Percentiles rank a stretch among this genome's conserved stretches.
Evolutionary conservation across 2,113 vertebrate genomes (phyloP).

Genomic region (Jacana jacana): DNA sequence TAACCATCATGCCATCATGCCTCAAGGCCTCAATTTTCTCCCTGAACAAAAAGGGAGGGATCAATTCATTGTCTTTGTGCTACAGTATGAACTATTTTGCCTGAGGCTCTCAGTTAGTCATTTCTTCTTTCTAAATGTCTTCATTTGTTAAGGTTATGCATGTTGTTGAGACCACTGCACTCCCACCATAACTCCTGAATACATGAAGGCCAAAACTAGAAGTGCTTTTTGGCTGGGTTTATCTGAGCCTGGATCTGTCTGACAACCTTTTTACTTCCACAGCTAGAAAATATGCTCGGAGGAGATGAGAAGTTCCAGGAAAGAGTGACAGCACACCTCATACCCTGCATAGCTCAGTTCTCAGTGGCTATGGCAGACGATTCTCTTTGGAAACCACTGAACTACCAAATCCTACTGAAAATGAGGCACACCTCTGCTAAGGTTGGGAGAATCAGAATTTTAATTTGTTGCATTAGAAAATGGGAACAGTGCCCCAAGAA

Average conservation of each 20-base stretch:
- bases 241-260: background rate
- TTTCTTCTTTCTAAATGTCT: background rate
- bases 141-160: background rate
- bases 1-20: background rate
- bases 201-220: background rate
- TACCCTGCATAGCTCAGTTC: slow-evolving; percentile 92
- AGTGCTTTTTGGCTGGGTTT: background rate
- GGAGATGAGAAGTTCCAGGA: slow-evolving; percentile 82
- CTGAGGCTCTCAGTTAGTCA: background rate
- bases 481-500: background rate
- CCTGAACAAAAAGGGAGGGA: background rate
- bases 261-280: background rate
- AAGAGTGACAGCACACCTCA: slow-evolving; percentile 80
- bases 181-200: background rate
- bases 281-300: slow-evolving; percentile 91
- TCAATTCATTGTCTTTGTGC: background rate
- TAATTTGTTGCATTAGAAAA: background rate
- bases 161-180: background rate
- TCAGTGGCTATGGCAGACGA: slow-evolving; percentile 89
- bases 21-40: background rate
- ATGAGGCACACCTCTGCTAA: slow-evolving; percentile 84
- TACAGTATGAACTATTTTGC: background rate
- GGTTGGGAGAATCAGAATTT: slow-evolving; percentile 68
- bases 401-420: slow-evolving; percentile 93
- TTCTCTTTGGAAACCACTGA: slow-evolving; percentile 91